These are phyloP conservation scores for Mactra quadrangularis DNA, from an alignment of 1,140 invertebrate genomes.

Conservation along the genomic window DNA sequence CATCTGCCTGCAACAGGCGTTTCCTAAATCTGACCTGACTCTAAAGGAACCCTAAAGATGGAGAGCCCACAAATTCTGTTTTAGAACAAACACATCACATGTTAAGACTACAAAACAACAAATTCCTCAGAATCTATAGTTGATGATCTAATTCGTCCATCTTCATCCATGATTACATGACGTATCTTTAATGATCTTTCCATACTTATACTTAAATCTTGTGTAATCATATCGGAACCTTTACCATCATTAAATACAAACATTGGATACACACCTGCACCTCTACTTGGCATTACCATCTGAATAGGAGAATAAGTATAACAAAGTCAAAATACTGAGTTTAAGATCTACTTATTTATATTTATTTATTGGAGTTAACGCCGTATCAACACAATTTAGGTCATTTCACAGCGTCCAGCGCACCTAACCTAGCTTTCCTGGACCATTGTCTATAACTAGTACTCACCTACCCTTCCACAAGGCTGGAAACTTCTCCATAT, in stretches of 20 bases:
- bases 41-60: no score
- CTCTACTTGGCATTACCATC: slow-evolving; percentile 84
- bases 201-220: slow-evolving; percentile 59
- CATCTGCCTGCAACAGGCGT: no score
- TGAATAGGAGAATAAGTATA: slow-evolving; percentile 61
- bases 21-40: no score
- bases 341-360: neutral
- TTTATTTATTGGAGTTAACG: no score
- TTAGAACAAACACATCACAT: no score
- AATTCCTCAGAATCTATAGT: slow-evolving; percentile 81
- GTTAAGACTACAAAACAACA: slow-evolving; percentile 79
- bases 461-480: no score
- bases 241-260: slow-evolving; percentile 91
- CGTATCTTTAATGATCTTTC: slow-evolving; percentile 73
- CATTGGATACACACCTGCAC: slow-evolving; percentile 89
- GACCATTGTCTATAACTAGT: no score
- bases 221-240: slow-evolving; percentile 84
- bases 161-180: slow-evolving; percentile 69
- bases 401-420: no score
- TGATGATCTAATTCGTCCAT: slow-evolving; percentile 68
- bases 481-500: no score
- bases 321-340: neutral
- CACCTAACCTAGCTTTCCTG: no score
- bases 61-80: no score
- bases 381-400: no score